Evolutionary conservation across 2,113 vertebrate genomes (phyloP).

Genomic region (Telmatochromis sp.): DNA sequence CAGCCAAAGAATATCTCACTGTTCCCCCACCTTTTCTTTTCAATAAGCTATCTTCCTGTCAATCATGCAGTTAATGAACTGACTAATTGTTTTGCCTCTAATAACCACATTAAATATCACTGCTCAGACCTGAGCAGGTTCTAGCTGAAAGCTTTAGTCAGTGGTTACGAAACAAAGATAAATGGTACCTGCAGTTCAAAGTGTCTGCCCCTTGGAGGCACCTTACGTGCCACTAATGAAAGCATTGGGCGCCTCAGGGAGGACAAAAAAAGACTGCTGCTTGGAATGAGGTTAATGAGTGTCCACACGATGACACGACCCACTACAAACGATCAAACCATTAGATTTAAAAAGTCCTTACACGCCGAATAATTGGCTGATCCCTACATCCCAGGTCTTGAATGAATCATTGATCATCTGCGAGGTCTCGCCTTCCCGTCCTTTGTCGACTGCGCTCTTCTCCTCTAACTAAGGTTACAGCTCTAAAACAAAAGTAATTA

Average conservation of each 20-base stretch:
- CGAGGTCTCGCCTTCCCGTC: background rate
- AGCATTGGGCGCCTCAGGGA: background rate
- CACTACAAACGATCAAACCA: background rate
- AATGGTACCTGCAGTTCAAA: background rate
- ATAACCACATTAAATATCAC: background rate
- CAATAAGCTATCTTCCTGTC: background rate
- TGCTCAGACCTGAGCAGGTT: background rate
- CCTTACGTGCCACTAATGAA: background rate
- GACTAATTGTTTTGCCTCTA: background rate
- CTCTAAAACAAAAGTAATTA: background rate
- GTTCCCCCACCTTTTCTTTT: background rate
- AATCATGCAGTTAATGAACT: background rate
- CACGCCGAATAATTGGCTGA: slow-evolving; percentile 20
- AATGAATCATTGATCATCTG: slow-evolving; percentile 37
- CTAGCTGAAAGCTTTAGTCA: background rate
- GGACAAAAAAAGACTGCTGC: background rate
- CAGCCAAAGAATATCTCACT: background rate
- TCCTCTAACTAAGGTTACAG: background rate
- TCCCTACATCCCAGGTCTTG: slow-evolving; percentile 1
- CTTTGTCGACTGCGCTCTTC: background rate
- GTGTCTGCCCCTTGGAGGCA: background rate
- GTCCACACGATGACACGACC: background rate
- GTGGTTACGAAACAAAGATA: background rate
- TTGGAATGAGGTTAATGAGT: slow-evolving; percentile 24
- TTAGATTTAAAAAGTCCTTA: slow-evolving; percentile 1